A percentile compares a stretch with the other conserved stretches of the same genome.
Evolutionary conservation across 2,113 vertebrate species (phyloP).

Genomic region (Raja brachyura): DNA sequence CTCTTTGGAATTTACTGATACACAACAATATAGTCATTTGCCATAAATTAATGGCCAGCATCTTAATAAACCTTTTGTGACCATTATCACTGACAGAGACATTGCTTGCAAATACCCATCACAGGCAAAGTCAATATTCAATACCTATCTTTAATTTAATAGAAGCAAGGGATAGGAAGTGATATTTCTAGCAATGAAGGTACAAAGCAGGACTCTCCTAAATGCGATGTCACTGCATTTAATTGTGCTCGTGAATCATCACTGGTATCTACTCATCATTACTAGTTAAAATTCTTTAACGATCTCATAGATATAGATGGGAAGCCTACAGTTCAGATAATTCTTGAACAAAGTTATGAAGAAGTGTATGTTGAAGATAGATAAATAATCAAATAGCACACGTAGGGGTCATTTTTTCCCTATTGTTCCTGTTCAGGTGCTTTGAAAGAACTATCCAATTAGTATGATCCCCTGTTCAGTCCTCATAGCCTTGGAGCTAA

Average conservation of each 20-base stretch:
- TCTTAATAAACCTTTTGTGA: no score
- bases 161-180: not conserved
- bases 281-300: not conserved
- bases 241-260: not conserved
- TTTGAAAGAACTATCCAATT: not conserved
- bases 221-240: not conserved
- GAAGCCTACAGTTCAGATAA: not conserved
- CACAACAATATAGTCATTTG: no score
- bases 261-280: not conserved
- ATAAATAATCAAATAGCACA: not conserved
- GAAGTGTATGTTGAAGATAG: not conserved
- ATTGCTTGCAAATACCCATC: no score
- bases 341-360: not conserved
- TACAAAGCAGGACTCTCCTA: not conserved
- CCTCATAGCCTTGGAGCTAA: not conserved
- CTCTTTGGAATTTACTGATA: no score
- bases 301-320: not conserved
- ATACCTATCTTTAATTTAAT: not conserved
- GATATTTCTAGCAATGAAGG: not conserved
- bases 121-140: not conserved
- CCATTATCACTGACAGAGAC: no score
- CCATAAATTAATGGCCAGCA: no score
- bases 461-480: not conserved
- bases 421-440: not conserved
- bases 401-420: not conserved